Base-by-base conservation (phyloP, 2,113 vertebrate species). In the Dromas ardeola region DNA sequence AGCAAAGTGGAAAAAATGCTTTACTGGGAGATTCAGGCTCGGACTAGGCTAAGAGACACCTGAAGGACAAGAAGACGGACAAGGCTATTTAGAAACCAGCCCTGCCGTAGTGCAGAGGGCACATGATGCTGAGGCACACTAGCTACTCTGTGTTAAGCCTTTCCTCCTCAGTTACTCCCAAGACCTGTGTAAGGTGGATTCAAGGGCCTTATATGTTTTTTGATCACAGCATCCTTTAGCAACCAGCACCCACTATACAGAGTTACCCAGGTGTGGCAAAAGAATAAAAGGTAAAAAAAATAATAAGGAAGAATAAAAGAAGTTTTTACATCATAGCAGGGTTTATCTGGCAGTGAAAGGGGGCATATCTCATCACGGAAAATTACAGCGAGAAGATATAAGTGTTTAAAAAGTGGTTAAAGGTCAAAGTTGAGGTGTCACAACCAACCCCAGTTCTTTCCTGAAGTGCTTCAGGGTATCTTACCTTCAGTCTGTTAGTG, bases 191-290 rank as follows among this genome's bases (percentile, higher is more conserved):
- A 79, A 13, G 1, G 3, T 32, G 29, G 13, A 63, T 71, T 73
- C 11, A 34, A 82, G 36, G 15, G 19, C 17, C 14, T 72, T 32
- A 12, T 11, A 34, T 18, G 6, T 40, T 86, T 69, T 85, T 40
- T 25, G 5, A 40, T 63, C 13, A 40, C 16, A 45, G 5, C 15
- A 45, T 58, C 50, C 58, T 49, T 13, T 18, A 76, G 26, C 43
- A 80, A 76, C 18, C 50, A 76, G 6, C 49, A 73, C 5, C 27
- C 34, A 36, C 7, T 21, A 50, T 32, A 70, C 18, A 67, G 8
- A 19, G 7, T 23, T 2, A 2, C 5, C 4, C 2, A 3, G 2
- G 1, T 43, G 15, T 32, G 21, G 5, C 40, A 65, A 56, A 77
- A 61, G 10, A 63, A 30, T 4, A 15, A 12, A 80, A 69, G 20